phyloP scores from a whole-genome alignment of 1,140 invertebrate genomes.

The Temnothorax nylanderi region DNA sequence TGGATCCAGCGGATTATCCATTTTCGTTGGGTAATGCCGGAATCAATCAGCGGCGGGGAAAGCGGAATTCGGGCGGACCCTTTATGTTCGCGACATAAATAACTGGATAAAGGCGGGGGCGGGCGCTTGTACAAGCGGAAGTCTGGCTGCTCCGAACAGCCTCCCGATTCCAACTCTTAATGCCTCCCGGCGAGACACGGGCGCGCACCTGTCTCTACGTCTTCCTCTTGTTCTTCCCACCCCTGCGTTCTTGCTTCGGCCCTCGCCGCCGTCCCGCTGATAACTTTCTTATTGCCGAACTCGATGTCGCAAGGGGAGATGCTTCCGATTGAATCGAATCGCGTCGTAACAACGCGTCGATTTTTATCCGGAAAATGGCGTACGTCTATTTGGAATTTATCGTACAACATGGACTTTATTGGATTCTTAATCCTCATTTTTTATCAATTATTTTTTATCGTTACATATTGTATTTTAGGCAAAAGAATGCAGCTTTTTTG shows the following conservation, averaged over 20 bases:
- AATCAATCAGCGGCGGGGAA: constrained; percentile 75
- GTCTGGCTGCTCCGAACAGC: constrained; percentile 64
- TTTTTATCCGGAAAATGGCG: constrained; percentile 12
- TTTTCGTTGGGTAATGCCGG: constrained; percentile 67
- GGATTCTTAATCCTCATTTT: background rate
- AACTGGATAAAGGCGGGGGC: constrained; percentile 78
- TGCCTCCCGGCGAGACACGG: constrained; percentile 73
- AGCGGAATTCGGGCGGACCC: constrained; percentile 62
- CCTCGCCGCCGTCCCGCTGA: background rate
- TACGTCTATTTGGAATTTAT: constrained; percentile 7
- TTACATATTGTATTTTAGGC: background rate
- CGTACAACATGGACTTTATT: background rate
- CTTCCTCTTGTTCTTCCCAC: constrained; percentile 40
- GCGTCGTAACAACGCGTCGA: constrained; percentile 4
- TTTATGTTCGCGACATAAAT: constrained; percentile 81
- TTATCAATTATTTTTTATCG: background rate
- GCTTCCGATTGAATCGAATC: constrained; percentile 76
- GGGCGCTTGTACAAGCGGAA: constrained; percentile 70
- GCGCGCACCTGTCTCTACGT: constrained; percentile 70
- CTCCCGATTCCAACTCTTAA: constrained; percentile 83
- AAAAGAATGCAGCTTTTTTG: background rate
- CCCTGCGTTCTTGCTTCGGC: background rate
- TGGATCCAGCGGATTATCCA: constrained; percentile 67
- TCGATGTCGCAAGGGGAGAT: constrained; percentile 79
- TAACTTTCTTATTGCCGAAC: constrained; percentile 85